Conservation (phyloP, 1,140 invertebrate genomes). For the Drosophila elegans region DNA sequence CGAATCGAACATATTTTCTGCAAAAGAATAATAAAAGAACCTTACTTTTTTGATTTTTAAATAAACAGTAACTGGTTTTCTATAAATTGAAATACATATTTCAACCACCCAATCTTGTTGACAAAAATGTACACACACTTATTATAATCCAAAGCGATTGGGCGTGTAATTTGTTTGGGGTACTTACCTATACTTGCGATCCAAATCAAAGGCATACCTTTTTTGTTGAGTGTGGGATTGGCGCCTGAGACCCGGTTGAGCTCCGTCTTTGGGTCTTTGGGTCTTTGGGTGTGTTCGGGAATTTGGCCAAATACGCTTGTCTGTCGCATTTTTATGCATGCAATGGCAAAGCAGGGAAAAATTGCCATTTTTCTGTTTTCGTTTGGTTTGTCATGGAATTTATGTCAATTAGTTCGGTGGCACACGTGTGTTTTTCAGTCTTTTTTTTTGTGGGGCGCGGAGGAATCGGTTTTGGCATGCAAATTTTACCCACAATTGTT, state of each 20-base stretch:
- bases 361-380: conserved; percentile 35
- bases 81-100: too few relatives aligned
- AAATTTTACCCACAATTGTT: conserved; percentile 69
- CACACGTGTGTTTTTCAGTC: conserved; percentile 43
- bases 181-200: too few relatives aligned
- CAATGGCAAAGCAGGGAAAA: conserved; percentile 42
- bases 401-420: conserved; percentile 73
- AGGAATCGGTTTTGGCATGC: conserved; percentile 55
- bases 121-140: too few relatives aligned
- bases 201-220: not conserved
- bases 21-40: too few relatives aligned
- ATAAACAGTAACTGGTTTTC: too few relatives aligned
- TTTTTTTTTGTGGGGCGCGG: conserved; percentile 5
- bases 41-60: too few relatives aligned
- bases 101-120: too few relatives aligned
- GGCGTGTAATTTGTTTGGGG: not conserved
- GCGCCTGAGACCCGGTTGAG: conserved; percentile 37
- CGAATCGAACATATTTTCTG: too few relatives aligned
- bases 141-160: not conserved
- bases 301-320: conserved; percentile 65
- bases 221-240: conserved; percentile 8
- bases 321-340: conserved; percentile 67
- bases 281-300: conserved; percentile 53
- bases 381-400: conserved; percentile 77
- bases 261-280: conserved; percentile 29